Percentiles rank a stretch among this genome's conserved stretches.
These are phyloP conservation scores for Calliopsis andreniformis DNA, from an alignment of 1,140 invertebrate species.

Conservation along the genomic window DNA sequence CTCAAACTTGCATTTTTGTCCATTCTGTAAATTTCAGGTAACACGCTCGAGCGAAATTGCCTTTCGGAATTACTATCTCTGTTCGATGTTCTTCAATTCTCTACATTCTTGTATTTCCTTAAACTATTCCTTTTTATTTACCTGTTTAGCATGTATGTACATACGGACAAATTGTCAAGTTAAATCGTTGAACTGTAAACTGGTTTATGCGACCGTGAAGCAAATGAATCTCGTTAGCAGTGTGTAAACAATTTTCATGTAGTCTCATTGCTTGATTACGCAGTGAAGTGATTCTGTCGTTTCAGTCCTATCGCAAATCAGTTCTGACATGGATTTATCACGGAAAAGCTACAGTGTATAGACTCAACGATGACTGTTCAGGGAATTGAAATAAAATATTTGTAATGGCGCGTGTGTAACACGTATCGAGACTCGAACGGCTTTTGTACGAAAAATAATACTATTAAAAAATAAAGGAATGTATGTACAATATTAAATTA, in stretches of 20 bases:
- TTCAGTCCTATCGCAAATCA: constrained; percentile 32
- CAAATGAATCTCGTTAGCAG: neutral
- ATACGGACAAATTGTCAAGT: neutral
- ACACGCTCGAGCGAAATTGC: too few species aligned
- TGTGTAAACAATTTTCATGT: neutral
- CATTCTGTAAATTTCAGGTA: too few species aligned
- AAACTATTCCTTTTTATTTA: too few species aligned
- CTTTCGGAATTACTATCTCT: too few species aligned
- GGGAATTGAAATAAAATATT: constrained; percentile 34
- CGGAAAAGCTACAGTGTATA: constrained; percentile 30
- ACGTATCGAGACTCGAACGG: neutral
- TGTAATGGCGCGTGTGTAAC: neutral
- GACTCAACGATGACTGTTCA: constrained; percentile 30
- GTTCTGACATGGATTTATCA: constrained; percentile 15
- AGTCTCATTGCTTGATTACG: neutral
- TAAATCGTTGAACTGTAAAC: neutral
- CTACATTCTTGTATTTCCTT: neutral
- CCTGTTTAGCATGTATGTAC: neutral
- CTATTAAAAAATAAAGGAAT: too few species aligned
- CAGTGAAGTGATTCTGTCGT: constrained; percentile 15
- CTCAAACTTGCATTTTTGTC: too few species aligned
- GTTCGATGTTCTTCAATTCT: too few species aligned
- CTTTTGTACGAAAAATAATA: neutral
- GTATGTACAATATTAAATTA: too few species aligned
- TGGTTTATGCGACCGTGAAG: neutral